Evolutionary conservation across 2,888 invertebrate genomes (phyloP).

Genomic region (Heteropelma amictum): DNA sequence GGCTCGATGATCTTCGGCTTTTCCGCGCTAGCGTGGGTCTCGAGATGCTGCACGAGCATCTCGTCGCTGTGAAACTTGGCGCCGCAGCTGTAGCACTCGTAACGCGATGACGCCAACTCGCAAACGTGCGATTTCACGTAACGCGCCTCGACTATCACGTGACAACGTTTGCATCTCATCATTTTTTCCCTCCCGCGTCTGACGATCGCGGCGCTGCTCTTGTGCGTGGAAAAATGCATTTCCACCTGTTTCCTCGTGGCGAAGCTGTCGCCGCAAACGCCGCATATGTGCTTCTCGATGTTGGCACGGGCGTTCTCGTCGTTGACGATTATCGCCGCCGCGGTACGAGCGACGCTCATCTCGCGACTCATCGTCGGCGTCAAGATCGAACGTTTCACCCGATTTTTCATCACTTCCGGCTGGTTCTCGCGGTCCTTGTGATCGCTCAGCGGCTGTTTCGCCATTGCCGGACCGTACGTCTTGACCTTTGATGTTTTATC

Average conservation of each 20-base stretch:
- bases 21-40: constrained; percentile 55
- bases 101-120: constrained; percentile 55
- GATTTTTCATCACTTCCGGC: no score
- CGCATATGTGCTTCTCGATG: constrained; percentile 66
- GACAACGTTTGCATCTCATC: constrained; percentile 75
- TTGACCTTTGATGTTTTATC: constrained; percentile 14
- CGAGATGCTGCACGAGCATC: constrained; percentile 61
- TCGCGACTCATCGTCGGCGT: no score
- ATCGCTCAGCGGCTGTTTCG: background rate
- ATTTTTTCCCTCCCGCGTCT: constrained; percentile 62
- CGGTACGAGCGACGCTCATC: no score
- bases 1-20: constrained; percentile 47
- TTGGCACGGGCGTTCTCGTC: background rate
- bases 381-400: no score
- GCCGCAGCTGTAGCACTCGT: constrained; percentile 67
- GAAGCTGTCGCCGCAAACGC: constrained; percentile 67
- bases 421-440: background rate
- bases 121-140: constrained; percentile 72
- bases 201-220: constrained; percentile 9
- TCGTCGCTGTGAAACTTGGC: constrained; percentile 64
- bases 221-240: constrained; percentile 66
- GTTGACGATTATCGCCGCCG: background rate
- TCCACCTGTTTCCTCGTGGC: constrained; percentile 65
- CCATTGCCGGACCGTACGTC: constrained; percentile 41
- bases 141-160: constrained; percentile 73